These are phyloP conservation scores for Drosophila siamana DNA, from an alignment of 2,888 invertebrate species.

Conservation along the genomic window DNA sequence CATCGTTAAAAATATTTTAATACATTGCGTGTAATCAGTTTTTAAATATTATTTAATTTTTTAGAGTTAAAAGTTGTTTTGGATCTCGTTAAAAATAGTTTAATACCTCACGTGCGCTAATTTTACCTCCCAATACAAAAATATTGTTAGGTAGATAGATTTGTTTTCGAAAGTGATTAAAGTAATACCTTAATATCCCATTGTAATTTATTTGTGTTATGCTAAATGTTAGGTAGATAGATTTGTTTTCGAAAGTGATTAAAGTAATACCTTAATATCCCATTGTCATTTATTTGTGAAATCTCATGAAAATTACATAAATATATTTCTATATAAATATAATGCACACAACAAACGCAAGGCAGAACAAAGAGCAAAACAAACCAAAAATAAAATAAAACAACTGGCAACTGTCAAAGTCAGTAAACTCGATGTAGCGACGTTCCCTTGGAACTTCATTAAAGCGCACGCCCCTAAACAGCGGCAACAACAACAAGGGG, in stretches of 20 bases:
- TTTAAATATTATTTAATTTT: too few relatives aligned
- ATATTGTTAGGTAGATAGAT: not conserved
- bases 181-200: not conserved
- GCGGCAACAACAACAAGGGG: constrained; percentile 16
- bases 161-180: not conserved
- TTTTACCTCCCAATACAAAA: too few relatives aligned
- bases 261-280: not conserved
- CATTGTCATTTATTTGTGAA: not conserved
- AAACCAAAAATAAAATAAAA: constrained; percentile 25
- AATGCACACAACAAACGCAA: constrained; percentile 30
- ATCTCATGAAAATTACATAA: constrained; percentile 32
- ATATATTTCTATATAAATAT: constrained; percentile 42
- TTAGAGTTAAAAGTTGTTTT: too few relatives aligned
- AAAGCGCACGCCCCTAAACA: constrained; percentile 54
- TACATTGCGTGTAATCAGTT: too few relatives aligned
- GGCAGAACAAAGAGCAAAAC: constrained; percentile 42
- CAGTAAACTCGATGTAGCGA: constrained; percentile 39
- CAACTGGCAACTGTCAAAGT: constrained; percentile 71
- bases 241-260: not conserved
- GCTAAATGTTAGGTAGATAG: not conserved
- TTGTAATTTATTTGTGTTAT: not conserved
- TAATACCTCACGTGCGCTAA: too few relatives aligned
- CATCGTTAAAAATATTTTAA: too few relatives aligned
- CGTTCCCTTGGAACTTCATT: constrained; percentile 63
- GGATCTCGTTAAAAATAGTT: too few relatives aligned